Conservation (phyloP, 2,797 vertebrate species). For the Myotis daubentonii region DNA sequence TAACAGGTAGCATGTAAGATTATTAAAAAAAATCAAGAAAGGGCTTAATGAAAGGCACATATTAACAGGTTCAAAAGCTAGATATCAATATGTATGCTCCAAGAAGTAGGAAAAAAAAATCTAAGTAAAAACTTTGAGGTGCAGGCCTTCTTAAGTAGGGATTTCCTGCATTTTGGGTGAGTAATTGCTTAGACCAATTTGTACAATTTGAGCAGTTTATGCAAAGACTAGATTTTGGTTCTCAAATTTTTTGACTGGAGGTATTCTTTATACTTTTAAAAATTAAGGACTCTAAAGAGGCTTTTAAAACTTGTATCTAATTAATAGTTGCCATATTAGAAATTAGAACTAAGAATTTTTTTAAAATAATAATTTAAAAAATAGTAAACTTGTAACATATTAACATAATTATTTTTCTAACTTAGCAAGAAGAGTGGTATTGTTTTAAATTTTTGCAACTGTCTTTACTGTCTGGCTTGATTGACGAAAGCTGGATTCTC, state of each 20-base stretch:
- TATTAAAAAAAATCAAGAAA: conserved; percentile 14
- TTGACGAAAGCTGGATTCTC: background rate
- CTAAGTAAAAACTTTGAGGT: background rate
- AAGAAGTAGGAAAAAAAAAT: background rate
- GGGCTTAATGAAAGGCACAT: background rate
- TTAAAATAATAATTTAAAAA: background rate
- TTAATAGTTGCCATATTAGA: background rate
- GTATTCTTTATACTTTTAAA: background rate
- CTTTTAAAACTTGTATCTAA: background rate
- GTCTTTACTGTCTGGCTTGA: conserved; percentile 2
- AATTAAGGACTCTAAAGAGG: background rate
- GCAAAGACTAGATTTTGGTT: background rate
- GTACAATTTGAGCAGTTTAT: background rate
- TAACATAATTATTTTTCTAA: conserved; percentile 24
- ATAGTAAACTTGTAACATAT: background rate
- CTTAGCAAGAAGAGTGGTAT: background rate
- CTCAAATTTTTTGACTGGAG: background rate
- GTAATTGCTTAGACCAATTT: background rate
- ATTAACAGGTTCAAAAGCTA: conserved; percentile 2
- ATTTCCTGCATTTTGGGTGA: background rate
- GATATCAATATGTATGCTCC: background rate
- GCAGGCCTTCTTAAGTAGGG: background rate
- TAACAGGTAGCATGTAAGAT: background rate
- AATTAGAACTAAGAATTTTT: conserved; percentile 6
- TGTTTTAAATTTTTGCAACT: background rate